A percentile compares a stretch with the other conserved stretches of the same genome.
Conservation (phyloP, 2,797 vertebrate genomes). For the Pteronotus mesoamericanus region DNA sequence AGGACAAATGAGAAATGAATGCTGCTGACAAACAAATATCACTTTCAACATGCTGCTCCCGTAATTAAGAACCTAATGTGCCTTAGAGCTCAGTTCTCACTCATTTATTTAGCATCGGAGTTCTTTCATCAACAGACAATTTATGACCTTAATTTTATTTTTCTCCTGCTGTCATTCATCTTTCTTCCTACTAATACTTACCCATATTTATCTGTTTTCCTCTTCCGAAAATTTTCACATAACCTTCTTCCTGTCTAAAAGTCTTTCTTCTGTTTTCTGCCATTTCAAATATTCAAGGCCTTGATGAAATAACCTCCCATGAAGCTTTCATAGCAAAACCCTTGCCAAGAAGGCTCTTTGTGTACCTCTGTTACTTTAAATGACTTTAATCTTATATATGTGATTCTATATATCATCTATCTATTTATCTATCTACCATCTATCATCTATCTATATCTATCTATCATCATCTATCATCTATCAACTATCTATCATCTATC, state of each 20-base stretch:
- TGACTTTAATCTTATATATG: neutral
- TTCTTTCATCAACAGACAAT: neutral
- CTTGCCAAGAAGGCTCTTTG: neutral
- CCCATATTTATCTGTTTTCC: neutral
- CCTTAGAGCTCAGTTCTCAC: neutral
- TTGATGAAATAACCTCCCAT: neutral
- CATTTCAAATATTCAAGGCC: neutral
- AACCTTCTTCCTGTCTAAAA: neutral
- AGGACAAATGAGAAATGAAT: neutral
- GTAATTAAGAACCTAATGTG: neutral
- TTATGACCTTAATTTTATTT: neutral
- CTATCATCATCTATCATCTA: neutral
- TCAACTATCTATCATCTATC: too few relatives aligned
- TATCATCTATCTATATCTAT: neutral
- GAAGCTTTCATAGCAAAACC: neutral
- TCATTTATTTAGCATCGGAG: neutral
- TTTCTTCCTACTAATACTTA: neutral
- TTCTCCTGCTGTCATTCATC: neutral
- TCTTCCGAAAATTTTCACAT: neutral
- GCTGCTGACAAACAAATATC: neutral
- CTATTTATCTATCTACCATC: neutral
- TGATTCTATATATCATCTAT: neutral
- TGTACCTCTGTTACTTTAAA: neutral
- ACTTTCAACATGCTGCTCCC: neutral
- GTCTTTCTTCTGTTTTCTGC: neutral